Conservation (phyloP, 1,140 invertebrate genomes). For the Onthophagus taurus region DNA sequence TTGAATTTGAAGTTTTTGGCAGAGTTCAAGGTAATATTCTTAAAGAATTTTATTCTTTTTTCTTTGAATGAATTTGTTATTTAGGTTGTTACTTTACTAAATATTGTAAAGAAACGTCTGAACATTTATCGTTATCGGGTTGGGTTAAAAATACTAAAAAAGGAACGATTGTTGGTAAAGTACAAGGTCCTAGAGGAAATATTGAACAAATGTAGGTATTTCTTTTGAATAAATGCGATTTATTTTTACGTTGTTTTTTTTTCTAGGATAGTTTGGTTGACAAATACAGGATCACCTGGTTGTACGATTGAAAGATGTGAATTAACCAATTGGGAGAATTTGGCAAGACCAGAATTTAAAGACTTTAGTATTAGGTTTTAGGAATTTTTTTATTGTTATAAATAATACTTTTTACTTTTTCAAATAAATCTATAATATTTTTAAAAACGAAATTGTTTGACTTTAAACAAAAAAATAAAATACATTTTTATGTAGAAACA, state of each 20-base stretch:
- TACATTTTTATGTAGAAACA: no score
- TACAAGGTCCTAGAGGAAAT: conserved; percentile 68
- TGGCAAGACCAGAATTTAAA: conserved; percentile 66
- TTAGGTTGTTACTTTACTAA: conserved; percentile 79
- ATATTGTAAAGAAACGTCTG: conserved; percentile 69
- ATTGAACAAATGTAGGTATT: conserved; percentile 75
- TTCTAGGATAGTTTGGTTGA: conserved; percentile 73
- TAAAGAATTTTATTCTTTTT: not conserved
- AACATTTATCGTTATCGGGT: conserved; percentile 63
- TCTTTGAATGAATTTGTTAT: not conserved
- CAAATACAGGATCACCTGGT: conserved; percentile 72
- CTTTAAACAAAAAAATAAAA: not conserved
- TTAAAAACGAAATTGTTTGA: not conserved
- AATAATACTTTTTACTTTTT: not conserved
- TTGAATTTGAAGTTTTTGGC: conserved; percentile 82
- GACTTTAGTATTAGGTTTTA: conserved; percentile 78
- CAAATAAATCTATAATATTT: not conserved
- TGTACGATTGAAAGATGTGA: conserved; percentile 75
- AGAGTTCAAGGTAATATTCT: conserved; percentile 69
- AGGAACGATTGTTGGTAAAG: conserved; percentile 77
- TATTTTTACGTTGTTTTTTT: conserved; percentile 22
- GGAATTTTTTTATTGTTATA: conserved; percentile 4
- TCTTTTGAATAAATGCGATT: not conserved
- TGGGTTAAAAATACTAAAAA: conserved; percentile 86
- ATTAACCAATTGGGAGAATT: conserved; percentile 68